Percentiles rank a stretch among this genome's conserved stretches.
Evolutionary conservation across 64 coral and sea anemone genomes (phyloP).

Genomic region (Montipora capricornis): DNA sequence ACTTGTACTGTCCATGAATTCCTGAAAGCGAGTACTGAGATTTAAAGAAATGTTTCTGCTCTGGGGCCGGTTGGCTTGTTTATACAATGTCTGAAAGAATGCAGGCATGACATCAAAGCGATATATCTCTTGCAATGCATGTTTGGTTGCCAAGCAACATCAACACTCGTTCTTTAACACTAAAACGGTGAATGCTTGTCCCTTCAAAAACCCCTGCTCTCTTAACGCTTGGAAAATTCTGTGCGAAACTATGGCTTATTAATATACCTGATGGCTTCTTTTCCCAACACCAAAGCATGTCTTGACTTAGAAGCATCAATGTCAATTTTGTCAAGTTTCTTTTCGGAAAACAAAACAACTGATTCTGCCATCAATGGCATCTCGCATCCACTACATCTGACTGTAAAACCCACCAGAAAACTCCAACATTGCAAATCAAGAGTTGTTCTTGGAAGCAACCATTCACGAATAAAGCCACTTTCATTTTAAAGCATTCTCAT

Average conservation of each 20-base stretch:
- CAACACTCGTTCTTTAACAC: not conserved
- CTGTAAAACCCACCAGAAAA: not conserved
- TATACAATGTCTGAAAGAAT: not conserved
- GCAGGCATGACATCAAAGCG: not conserved
- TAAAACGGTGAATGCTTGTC: not conserved
- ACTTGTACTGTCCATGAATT: too few relatives aligned
- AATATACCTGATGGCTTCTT: not conserved
- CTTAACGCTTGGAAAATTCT: too few relatives aligned
- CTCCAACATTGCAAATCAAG: too few relatives aligned
- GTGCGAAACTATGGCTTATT: not conserved
- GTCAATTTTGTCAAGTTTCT: not conserved
- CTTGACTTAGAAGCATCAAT: not conserved
- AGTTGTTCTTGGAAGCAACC: not conserved
- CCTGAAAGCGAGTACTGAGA: not conserved
- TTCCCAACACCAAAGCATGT: constrained; percentile 21
- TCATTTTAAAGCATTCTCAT: not conserved
- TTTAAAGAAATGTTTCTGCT: not conserved
- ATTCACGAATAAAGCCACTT: not conserved
- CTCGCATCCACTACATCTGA: not conserved
- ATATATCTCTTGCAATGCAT: not conserved
- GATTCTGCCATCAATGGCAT: not conserved
- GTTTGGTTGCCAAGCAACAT: constrained; percentile 38
- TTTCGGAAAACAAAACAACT: not conserved
- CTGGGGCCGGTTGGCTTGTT: not conserved
- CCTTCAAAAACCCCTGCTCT: not conserved